phyloP scores from a whole-genome alignment of 2,888 invertebrate genomes.

The Strigamia crassipes region DNA sequence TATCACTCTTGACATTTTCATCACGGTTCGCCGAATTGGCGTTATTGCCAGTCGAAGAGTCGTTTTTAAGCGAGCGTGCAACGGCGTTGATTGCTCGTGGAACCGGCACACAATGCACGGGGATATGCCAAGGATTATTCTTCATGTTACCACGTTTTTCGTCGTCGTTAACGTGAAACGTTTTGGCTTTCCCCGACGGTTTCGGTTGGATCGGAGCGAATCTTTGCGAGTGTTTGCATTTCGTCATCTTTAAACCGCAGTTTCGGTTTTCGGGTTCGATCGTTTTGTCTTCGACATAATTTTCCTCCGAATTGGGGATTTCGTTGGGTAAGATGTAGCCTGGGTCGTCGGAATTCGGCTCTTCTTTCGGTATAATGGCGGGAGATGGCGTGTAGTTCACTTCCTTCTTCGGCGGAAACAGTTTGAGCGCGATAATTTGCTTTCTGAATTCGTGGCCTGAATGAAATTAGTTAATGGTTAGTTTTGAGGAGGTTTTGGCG shows the following conservation, averaged over 20 bases:
- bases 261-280: background rate
- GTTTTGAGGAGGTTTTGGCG: background rate
- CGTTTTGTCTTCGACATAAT: background rate
- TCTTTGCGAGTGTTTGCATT: background rate
- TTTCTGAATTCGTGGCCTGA: too few species aligned
- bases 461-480: background rate
- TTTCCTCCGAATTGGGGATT: background rate
- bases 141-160: background rate
- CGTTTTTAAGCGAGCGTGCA: background rate
- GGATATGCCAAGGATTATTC: background rate
- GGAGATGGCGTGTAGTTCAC: background rate
- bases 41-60: background rate
- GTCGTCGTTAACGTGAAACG: background rate
- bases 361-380: too few species aligned
- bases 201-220: background rate
- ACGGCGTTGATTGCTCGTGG: background rate
- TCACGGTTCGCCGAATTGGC: background rate
- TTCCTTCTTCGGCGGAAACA: background rate
- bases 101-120: background rate
- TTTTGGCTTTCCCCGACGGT: background rate
- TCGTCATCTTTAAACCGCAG: background rate
- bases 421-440: too few species aligned
- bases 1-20: background rate
- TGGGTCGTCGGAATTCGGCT: background rate
- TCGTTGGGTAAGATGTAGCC: background rate